Percentiles rank a stretch among this genome's conserved stretches.
Conservation (phyloP, 2,888 invertebrate genomes). For the Apotomis turbidana region DNA sequence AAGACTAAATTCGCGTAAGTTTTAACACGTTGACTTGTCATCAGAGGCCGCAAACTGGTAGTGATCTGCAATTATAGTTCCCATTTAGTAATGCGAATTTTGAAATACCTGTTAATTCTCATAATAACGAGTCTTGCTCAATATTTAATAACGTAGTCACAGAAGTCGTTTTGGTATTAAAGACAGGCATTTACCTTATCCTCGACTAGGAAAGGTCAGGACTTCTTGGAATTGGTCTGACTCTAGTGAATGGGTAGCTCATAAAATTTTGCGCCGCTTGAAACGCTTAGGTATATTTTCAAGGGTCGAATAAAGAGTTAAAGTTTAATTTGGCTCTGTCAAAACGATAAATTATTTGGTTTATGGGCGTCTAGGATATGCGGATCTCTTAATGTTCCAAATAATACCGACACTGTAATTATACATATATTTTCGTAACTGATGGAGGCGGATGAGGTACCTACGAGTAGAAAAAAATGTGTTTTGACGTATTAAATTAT, state of each 20-base stretch:
- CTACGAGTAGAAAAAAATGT: slow-evolving; percentile 21
- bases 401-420: slow-evolving; percentile 32
- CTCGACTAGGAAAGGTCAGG: slow-evolving; percentile 32
- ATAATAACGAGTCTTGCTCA: slow-evolving; percentile 19
- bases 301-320: slow-evolving; percentile 24
- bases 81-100: slow-evolving; percentile 19
- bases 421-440: slow-evolving; percentile 22
- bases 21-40: neutral
- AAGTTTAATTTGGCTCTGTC: slow-evolving; percentile 23
- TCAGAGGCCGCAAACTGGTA: neutral
- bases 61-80: slow-evolving; percentile 16
- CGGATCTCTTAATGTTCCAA: slow-evolving; percentile 33
- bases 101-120: neutral
- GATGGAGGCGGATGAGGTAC: slow-evolving; percentile 16
- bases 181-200: slow-evolving; percentile 31
- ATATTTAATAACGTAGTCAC: slow-evolving; percentile 25
- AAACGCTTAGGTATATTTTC: slow-evolving; percentile 7
- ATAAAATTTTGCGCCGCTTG: slow-evolving; percentile 12
- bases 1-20: slow-evolving; percentile 12
- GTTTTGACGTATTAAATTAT: slow-evolving; percentile 27
- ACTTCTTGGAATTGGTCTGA: slow-evolving; percentile 35
- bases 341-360: slow-evolving; percentile 32
- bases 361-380: slow-evolving; percentile 31
- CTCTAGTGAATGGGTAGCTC: slow-evolving; percentile 23
- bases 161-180: slow-evolving; percentile 26